Conservation (phyloP, 1,140 invertebrate species). For the Pseudomyrmex sp. region DNA sequence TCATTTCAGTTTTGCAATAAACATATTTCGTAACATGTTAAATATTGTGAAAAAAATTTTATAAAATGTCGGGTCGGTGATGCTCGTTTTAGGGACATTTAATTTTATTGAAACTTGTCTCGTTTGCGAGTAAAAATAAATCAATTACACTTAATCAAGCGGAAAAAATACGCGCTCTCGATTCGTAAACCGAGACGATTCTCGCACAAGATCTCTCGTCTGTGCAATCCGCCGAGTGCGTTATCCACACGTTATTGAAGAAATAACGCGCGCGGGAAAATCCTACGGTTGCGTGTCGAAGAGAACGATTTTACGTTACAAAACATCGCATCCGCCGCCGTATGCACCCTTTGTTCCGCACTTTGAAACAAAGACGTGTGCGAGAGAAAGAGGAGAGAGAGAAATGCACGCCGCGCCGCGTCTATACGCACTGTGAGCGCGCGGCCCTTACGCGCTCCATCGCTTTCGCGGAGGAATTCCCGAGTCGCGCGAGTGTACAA, state of each 20-base stretch:
- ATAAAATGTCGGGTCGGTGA: too few species aligned
- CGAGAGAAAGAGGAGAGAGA: neutral
- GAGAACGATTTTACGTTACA: slow-evolving; percentile 65
- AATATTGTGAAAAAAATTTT: too few species aligned
- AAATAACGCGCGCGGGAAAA: slow-evolving; percentile 51
- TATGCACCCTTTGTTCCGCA: slow-evolving; percentile 37
- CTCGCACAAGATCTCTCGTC: too few species aligned
- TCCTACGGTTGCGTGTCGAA: slow-evolving; percentile 28
- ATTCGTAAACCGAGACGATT: neutral
- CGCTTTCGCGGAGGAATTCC: slow-evolving; percentile 63
- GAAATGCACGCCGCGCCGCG: neutral
- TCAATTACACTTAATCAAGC: neutral
- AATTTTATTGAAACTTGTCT: neutral
- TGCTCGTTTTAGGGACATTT: too few species aligned
- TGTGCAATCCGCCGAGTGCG: neutral
- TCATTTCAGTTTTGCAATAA: too few species aligned
- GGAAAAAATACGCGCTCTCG: neutral
- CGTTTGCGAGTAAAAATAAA: neutral
- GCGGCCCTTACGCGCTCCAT: slow-evolving; percentile 62
- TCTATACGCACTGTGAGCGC: slow-evolving; percentile 30
- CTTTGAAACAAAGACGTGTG: slow-evolving; percentile 42
- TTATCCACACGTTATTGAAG: neutral
- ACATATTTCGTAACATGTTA: too few species aligned
- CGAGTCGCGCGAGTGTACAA: slow-evolving; percentile 68
- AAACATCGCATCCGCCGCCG: slow-evolving; percentile 66